Evolutionary conservation across 2,888 invertebrate species (phyloP).

Genomic region (Drosophila atripex): DNA sequence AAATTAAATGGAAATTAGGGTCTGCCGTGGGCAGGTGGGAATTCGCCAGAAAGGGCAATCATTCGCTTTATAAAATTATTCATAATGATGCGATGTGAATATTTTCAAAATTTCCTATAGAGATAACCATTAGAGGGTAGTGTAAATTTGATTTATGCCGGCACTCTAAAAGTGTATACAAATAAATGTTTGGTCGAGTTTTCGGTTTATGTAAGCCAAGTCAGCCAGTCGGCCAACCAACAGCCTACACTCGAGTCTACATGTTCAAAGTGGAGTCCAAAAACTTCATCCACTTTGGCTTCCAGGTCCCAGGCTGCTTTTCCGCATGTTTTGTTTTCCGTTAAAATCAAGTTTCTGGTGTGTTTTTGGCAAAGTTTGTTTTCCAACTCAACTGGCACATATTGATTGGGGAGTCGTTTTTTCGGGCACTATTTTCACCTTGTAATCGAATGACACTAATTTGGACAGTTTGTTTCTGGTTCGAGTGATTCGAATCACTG

Average conservation of each 20-base stretch:
- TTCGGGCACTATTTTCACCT: slow-evolving; percentile 43
- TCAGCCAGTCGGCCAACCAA: slow-evolving; percentile 48
- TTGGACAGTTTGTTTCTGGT: slow-evolving; percentile 25
- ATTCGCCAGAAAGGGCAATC: slow-evolving; percentile 4
- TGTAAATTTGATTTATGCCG: slow-evolving; percentile 15
- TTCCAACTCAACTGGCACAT: slow-evolving; percentile 45
- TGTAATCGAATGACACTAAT: slow-evolving; percentile 48
- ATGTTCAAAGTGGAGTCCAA: slow-evolving; percentile 24
- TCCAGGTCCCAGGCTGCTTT: slow-evolving; percentile 60
- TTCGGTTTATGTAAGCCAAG: slow-evolving; percentile 68
- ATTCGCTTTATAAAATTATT: neutral
- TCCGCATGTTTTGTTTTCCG: slow-evolving; percentile 61
- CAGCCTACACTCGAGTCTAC: slow-evolving; percentile 64
- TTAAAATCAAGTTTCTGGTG: slow-evolving; percentile 46
- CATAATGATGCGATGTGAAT: neutral
- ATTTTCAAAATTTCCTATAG: neutral
- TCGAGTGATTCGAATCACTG: slow-evolving; percentile 7
- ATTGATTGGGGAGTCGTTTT: slow-evolving; percentile 53
- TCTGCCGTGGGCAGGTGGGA: neutral
- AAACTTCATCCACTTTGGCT: slow-evolving; percentile 60
- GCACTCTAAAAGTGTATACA: slow-evolving; percentile 19
- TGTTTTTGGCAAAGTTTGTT: slow-evolving; percentile 19
- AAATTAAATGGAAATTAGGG: slow-evolving; percentile 10
- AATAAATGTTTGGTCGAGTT: slow-evolving; percentile 55
- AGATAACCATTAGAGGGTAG: slow-evolving; percentile 15